phyloP scores from a whole-genome alignment of 2,888 invertebrate genomes.

The Sceliomorpha sp. region DNA sequence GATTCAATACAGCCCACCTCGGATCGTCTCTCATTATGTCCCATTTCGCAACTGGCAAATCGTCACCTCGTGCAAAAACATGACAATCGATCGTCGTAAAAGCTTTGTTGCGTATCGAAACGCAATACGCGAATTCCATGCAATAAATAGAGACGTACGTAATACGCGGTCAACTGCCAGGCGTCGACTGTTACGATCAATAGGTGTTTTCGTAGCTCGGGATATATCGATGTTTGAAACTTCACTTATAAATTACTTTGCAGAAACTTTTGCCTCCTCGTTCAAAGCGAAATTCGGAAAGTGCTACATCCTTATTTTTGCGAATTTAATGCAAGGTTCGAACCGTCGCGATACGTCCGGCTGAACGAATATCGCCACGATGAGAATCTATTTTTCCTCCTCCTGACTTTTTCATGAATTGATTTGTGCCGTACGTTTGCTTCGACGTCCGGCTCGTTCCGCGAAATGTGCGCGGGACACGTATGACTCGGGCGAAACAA shows the following conservation, averaged over 20 bases:
- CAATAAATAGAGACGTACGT: slow-evolving; percentile 35
- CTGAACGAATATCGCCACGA: too few species aligned
- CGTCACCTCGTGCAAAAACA: too few species aligned
- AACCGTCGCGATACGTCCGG: too few species aligned
- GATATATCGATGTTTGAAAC: slow-evolving; percentile 29
- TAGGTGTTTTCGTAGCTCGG: slow-evolving; percentile 33
- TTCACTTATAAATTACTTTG: slow-evolving; percentile 32
- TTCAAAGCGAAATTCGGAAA: slow-evolving; percentile 9
- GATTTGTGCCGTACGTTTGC: too few species aligned
- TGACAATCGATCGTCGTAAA: slow-evolving; percentile 22
- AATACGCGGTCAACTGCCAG: slow-evolving; percentile 29
- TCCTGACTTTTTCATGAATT: too few species aligned
- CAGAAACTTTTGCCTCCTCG: slow-evolving; percentile 1
- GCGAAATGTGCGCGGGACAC: neutral
- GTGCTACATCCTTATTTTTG: slow-evolving; percentile 1
- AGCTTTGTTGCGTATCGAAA: slow-evolving; percentile 22
- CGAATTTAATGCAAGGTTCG: too few species aligned
- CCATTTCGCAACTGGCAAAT: slow-evolving; percentile 6
- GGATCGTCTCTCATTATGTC: too few species aligned
- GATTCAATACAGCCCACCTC: too few species aligned
- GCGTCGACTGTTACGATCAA: slow-evolving; percentile 42
- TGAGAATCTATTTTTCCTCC: too few species aligned
- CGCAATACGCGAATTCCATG: slow-evolving; percentile 28
- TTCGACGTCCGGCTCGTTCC: too few species aligned
- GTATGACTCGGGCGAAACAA: slow-evolving; percentile 34